phyloP scores from a whole-genome alignment of 2,113 vertebrate genomes.

The Leucosticte australis region DNA sequence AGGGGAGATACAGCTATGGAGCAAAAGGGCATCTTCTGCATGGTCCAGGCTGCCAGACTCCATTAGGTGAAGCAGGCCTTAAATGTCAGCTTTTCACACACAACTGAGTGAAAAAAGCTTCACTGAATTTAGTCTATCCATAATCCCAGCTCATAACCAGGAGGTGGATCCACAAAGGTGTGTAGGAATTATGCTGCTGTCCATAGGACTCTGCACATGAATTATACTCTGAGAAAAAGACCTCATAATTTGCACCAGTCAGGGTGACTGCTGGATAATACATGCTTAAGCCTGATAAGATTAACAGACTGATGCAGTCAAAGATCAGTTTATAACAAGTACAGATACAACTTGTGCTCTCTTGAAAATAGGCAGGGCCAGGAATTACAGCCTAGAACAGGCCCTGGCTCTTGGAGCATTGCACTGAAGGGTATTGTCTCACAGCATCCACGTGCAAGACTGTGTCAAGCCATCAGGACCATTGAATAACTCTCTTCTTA shows the following conservation, averaged over 20 bases:
- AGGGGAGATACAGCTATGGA: neutral
- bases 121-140: neutral
- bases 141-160: neutral
- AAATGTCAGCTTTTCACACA: neutral
- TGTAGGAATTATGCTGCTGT: neutral
- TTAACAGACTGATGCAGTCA: neutral
- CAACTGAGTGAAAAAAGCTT: neutral
- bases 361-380: neutral
- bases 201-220: neutral
- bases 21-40: neutral
- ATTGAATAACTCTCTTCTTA: neutral
- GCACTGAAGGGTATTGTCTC: neutral
- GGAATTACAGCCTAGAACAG: neutral
- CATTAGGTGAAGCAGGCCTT: neutral
- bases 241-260: neutral
- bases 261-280: neutral
- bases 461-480: neutral
- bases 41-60: neutral
- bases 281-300: neutral
- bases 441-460: neutral
- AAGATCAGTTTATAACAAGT: neutral
- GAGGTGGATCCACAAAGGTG: neutral
- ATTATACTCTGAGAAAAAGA: neutral
- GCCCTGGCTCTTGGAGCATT: rapidly evolving
- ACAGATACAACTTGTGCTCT: neutral